Evolutionary conservation across 2,797 vertebrate genomes (phyloP).

Genomic region (Percopsis omiscomaycus): DNA sequence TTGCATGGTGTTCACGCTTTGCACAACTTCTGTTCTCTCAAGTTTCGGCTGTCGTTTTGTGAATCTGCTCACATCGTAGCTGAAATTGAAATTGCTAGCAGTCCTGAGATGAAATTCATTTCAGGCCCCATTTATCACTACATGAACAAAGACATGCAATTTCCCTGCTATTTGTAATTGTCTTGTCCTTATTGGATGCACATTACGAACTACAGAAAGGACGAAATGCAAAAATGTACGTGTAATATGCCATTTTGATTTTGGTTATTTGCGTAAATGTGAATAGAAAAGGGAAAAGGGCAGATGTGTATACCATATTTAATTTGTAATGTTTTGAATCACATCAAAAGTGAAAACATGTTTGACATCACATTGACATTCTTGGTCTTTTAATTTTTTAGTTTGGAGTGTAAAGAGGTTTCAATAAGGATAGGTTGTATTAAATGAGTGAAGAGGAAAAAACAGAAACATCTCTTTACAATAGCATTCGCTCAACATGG

Average conservation of each 20-base stretch:
- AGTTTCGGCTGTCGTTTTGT: background rate
- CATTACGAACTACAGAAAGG: constrained; percentile 7
- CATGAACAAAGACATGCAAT: constrained; percentile 15
- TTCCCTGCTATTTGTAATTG: constrained; percentile 16
- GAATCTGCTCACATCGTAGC: constrained; percentile 19
- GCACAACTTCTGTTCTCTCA: constrained; percentile 10
- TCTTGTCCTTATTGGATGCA: constrained; percentile 6
- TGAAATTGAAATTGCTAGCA: constrained; percentile 29
- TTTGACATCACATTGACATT: background rate
- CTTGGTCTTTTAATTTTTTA: background rate
- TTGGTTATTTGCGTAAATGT: background rate
- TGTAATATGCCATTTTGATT: too few species aligned
- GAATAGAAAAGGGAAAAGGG: background rate
- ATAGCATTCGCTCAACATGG: constrained; percentile 42
- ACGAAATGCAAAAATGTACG: background rate
- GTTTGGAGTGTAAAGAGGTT: background rate
- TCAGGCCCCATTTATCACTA: constrained; percentile 17
- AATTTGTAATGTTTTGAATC: background rate
- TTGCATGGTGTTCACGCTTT: background rate
- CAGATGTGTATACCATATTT: background rate
- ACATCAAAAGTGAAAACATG: background rate
- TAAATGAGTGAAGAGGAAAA: constrained; percentile 30
- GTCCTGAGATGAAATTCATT: constrained; percentile 13
- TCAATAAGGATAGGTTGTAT: constrained; percentile 16
- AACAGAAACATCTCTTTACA: constrained; percentile 36